Base-by-base conservation (phyloP, 1,140 invertebrate genomes). In the Meteorus sp. region DNA sequence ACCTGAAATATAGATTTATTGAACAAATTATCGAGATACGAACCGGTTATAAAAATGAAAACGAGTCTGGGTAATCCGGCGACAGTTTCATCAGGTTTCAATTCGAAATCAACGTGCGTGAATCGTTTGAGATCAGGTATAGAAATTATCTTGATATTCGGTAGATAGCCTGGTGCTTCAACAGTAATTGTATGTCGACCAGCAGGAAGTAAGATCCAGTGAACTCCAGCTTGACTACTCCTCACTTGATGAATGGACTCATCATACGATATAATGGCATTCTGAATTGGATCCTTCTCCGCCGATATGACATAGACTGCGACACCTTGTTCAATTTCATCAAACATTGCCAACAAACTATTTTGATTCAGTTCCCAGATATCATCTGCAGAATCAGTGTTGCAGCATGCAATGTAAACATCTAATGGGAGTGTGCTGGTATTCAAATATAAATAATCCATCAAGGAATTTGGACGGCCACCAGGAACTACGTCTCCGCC, bases 1-100 rank as follows among this genome's bases (percentile, higher is more conserved):
- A 35, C 25, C 17, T 52, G 11, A 23, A 55, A 41, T 5, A 5
- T 23, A 53, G 11, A 29, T 8, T 44, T 13, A 27, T 60, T 56
- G 43, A 27, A 39, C 61, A 37, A 20, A 44, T 13, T 33, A 19
- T n/a, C n/a, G n/a, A n/a, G n/a, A 59, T 52, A 63, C 27, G 74
- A 72, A 88, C 90, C 89, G 59, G 86, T 76, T 2, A 91, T 66
- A 59, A 90, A 82, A 37, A 92, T 84, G 69, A 93, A 93, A 1
- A 87, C 79, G 6, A 89, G 74, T 29, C 89, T 79, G 0, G 90
- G 87, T 77, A 93, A 77, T 1, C 90, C 90, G 58, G 88, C 74
- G 25, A 93, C 82, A 37, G 75, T 82, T 54, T 86, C 85, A 69
- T 92, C 85, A 20, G 76, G 77, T 23, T 82, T 79, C 51, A 93